Percentiles rank a stretch among this genome's conserved stretches.
Conservation (phyloP, 2,113 vertebrate species). For the Hippocampus comes region DNA sequence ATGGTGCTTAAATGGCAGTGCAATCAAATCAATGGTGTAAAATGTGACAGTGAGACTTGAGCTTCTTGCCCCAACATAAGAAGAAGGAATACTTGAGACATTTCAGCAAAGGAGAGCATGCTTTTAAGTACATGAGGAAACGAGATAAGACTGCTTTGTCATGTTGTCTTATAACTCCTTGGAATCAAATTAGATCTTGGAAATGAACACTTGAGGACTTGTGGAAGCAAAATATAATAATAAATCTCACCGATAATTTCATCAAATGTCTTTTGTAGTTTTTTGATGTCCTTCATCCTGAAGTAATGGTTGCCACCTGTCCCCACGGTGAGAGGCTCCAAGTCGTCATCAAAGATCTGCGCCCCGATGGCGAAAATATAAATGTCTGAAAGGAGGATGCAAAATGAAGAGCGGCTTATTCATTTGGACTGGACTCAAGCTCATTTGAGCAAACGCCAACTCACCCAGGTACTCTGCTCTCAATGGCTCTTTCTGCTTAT, state of each 20-base stretch:
- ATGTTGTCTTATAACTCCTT: not conserved
- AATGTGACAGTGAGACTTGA: not conserved
- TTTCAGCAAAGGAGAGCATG: not conserved
- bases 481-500: accelerated
- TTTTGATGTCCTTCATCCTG: not conserved
- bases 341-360: slow-evolving; percentile 23
- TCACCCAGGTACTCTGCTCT: slow-evolving; percentile 63
- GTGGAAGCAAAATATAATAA: not conserved
- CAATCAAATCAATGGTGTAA: not conserved
- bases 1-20: not conserved
- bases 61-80: not conserved
- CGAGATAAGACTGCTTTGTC: not conserved
- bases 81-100: not conserved
- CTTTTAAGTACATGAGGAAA: not conserved
- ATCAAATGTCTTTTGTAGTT: slow-evolving; percentile 62
- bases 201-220: not conserved
- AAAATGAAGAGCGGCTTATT: not conserved
- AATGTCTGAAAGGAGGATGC: slow-evolving; percentile 58
- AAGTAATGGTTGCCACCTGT: slow-evolving; percentile 53
- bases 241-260: slow-evolving; percentile 64
- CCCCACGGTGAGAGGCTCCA: slow-evolving; percentile 50
- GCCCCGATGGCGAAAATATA: slow-evolving; percentile 70
- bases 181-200: not conserved
- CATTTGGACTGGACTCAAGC: not conserved
- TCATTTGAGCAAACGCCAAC: not conserved